Evolutionary conservation across 1,140 invertebrate species (phyloP).

Genomic region (Lamellibrachia luymesi): DNA sequence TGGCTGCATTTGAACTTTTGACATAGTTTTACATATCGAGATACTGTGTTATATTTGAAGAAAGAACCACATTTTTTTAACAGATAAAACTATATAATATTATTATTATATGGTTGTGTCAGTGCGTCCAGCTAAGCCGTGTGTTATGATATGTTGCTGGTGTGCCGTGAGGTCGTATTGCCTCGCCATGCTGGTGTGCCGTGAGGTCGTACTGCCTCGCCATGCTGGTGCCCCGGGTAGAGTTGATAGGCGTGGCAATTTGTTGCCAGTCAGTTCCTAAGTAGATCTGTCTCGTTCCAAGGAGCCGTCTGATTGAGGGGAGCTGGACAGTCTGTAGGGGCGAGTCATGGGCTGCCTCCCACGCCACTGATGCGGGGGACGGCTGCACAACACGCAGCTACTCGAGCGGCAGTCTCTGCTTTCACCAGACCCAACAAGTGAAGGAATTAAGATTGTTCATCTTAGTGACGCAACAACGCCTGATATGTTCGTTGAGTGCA

Average conservation of each 20-base stretch:
- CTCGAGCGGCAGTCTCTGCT: not conserved
- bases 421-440: not conserved
- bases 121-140: not conserved
- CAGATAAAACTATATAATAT: no score
- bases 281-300: not conserved
- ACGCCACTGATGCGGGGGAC: not conserved
- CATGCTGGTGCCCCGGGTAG: not conserved
- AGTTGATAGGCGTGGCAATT: not conserved
- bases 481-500: not conserved
- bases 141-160: no score
- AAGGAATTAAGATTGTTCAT: not conserved
- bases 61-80: no score
- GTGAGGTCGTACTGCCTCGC: no score
- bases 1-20: no score
- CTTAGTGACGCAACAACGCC: not conserved
- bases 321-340: not conserved
- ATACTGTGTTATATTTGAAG: no score
- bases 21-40: no score
- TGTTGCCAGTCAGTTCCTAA: not conserved
- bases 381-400: not conserved
- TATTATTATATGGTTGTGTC: not conserved
- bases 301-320: not conserved
- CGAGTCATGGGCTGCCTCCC: not conserved
- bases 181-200: not conserved
- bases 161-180: not conserved